Evolutionary conservation across 92 coral and sea anemone genomes (phyloP).

Genomic region (Anthopleura xanthogrammica): DNA sequence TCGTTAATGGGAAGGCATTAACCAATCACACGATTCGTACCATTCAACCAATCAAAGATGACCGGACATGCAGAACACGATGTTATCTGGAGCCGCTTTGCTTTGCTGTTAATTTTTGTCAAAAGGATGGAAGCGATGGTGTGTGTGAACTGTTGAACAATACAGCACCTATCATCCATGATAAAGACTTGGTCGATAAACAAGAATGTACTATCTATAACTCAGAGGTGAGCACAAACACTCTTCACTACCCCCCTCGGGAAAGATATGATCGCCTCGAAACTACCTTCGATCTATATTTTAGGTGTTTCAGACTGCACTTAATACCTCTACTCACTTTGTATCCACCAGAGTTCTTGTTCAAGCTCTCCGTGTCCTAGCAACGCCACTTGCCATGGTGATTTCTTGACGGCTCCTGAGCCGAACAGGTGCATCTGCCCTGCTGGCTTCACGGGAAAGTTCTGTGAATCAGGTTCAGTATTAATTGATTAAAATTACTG

Average conservation of each 20-base stretch:
- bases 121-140: neutral
- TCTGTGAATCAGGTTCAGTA: no score
- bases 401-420: neutral
- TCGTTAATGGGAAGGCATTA: neutral
- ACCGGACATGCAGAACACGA: neutral
- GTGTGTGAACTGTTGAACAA: neutral
- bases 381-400: neutral
- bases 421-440: neutral
- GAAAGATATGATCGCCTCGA: no score
- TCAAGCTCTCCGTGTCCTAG: neutral
- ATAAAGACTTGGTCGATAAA: neutral
- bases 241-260: no score
- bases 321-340: no score
- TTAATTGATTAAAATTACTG: no score
- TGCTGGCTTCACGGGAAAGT: neutral
- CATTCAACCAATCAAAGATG: neutral
- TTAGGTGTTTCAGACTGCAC: no score
- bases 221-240: neutral
- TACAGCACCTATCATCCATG: neutral
- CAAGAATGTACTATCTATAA: neutral
- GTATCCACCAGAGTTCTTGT: neutral
- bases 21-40: neutral
- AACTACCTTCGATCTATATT: no score
- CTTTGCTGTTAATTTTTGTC: slow-evolving; percentile 4
- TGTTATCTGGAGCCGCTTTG: neutral